Percentiles rank a stretch among this genome's conserved stretches.
These are phyloP conservation scores for Cephus sareptanus DNA, from an alignment of 2,888 invertebrate species.

Conservation along the genomic window DNA sequence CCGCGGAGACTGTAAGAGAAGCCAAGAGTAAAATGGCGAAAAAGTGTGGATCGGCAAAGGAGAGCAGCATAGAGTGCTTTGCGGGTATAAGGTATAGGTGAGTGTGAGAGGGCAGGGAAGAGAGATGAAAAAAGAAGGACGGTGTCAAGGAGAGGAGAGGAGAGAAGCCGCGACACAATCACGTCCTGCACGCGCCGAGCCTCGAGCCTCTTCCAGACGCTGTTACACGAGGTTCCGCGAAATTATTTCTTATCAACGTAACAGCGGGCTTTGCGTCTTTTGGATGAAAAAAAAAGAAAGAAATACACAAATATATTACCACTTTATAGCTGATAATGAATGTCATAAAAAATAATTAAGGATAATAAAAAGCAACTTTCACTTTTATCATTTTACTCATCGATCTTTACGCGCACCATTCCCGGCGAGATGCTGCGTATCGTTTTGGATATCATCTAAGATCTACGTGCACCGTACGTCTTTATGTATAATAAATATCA, in stretches of 20 bases:
- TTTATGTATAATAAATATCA: neutral
- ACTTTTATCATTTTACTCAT: neutral
- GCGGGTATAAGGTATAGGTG: constrained; percentile 28
- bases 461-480: neutral
- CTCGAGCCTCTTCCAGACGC: constrained; percentile 57
- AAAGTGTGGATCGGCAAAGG: constrained; percentile 24
- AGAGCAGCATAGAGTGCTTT: constrained; percentile 41
- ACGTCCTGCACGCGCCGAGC: constrained; percentile 65
- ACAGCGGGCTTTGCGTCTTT: neutral
- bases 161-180: constrained; percentile 58
- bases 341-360: neutral
- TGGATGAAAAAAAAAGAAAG: neutral
- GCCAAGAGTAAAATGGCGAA: neutral
- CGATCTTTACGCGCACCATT: neutral
- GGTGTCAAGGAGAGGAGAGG: constrained; percentile 37
- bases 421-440: constrained; percentile 19
- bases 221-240: constrained; percentile 53
- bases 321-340: neutral
- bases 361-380: neutral
- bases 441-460: constrained; percentile 14
- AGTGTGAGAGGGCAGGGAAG: constrained; percentile 30
- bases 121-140: constrained; percentile 30
- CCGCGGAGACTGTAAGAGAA: neutral
- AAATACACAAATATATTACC: neutral
- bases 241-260: neutral